phyloP scores from a whole-genome alignment of 2,797 vertebrate genomes.

The Peromyscus attwateri region DNA sequence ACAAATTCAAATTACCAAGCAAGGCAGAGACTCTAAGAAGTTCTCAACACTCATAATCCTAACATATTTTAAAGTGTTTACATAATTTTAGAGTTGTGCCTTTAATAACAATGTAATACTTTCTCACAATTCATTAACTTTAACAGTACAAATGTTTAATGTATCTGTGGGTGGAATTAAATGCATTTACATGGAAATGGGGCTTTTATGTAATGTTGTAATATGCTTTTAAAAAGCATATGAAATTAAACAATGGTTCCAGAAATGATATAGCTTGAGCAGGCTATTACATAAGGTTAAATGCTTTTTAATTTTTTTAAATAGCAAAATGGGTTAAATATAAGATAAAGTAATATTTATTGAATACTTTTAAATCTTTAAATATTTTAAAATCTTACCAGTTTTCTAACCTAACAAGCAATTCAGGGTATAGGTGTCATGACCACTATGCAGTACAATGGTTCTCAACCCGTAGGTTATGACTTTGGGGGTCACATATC shows the following conservation, averaged over 20 bases:
- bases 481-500: too few species aligned
- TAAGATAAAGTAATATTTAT: conserved; percentile 66
- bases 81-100: conserved; percentile 46
- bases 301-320: conserved; percentile 27
- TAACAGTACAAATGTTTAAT: conserved; percentile 66
- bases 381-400: conserved; percentile 62
- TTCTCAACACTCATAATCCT: conserved; percentile 44
- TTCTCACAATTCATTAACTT: conserved; percentile 71
- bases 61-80: conserved; percentile 53
- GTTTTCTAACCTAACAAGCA: conserved; percentile 50
- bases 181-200: conserved; percentile 65
- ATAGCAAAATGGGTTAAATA: conserved; percentile 50
- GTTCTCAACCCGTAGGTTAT: neutral
- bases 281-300: conserved; percentile 52
- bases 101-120: conserved; percentile 67
- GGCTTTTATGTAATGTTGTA: conserved; percentile 49
- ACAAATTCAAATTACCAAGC: conserved; percentile 4
- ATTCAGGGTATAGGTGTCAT: neutral
- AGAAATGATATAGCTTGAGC: conserved; percentile 52
- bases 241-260: conserved; percentile 64
- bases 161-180: conserved; percentile 67
- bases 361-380: conserved; percentile 57
- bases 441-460: neutral
- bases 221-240: conserved; percentile 45
- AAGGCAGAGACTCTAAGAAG: neutral